A percentile compares a stretch with the other conserved stretches of the same genome.
Evolutionary conservation across 1,140 invertebrate species (phyloP).

Genomic region (Brachystomella parvula): DNA sequence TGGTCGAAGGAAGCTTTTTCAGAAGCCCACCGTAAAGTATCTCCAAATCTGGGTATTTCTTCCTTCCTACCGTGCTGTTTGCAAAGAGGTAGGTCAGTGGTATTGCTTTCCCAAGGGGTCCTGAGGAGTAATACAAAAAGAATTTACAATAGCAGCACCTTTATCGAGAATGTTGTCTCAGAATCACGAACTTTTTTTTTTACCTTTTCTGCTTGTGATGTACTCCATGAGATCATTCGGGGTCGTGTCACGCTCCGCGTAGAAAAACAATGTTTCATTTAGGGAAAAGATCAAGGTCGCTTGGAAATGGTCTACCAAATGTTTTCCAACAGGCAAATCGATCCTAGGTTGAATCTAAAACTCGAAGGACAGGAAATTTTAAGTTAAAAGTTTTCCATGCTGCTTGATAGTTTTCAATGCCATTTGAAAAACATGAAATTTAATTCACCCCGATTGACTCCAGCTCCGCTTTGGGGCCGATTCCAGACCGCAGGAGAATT

Average conservation of each 20-base stretch:
- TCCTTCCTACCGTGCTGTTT: background rate
- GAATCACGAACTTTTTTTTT: background rate
- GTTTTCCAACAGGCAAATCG: constrained; percentile 3
- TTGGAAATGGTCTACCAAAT: background rate
- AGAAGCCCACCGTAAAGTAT: background rate
- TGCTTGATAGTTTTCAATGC: too few species aligned
- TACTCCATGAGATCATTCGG: background rate
- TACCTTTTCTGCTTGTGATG: background rate
- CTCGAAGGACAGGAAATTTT: background rate
- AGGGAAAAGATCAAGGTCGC: background rate
- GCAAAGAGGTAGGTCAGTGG: background rate
- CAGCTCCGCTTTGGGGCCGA: background rate
- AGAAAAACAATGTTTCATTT: background rate
- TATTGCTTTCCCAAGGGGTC: background rate
- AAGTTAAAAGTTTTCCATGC: too few species aligned
- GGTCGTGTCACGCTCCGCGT: background rate
- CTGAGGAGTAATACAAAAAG: background rate
- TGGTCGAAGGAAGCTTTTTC: background rate
- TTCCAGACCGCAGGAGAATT: constrained; percentile 7
- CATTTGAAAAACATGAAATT: background rate
- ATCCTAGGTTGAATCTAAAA: background rate
- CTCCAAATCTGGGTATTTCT: background rate
- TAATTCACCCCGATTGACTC: background rate
- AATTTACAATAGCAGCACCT: background rate
- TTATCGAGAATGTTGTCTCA: background rate